phyloP scores from a whole-genome alignment of 2,888 invertebrate species.

The Cyrtodaria siliqua region DNA sequence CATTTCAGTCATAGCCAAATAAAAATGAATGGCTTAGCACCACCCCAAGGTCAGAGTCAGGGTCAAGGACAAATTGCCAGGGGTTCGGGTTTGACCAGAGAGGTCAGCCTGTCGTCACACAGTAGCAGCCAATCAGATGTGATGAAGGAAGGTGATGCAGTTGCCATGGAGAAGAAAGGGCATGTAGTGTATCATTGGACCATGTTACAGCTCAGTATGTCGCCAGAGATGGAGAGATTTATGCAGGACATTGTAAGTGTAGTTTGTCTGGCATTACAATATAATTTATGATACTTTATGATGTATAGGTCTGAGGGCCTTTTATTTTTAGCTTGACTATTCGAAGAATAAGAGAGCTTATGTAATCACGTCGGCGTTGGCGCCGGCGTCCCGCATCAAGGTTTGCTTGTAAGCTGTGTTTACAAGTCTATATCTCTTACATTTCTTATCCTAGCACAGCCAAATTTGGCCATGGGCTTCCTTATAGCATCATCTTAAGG shows the following conservation, averaged over 20 bases:
- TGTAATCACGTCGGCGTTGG: too few species aligned
- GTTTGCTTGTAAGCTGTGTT: too few species aligned
- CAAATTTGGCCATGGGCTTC: too few species aligned
- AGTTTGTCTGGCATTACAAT: not conserved
- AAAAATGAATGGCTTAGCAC: constrained; percentile 27
- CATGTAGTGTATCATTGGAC: constrained; percentile 81
- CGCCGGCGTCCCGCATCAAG: too few species aligned
- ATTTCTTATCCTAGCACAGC: too few species aligned
- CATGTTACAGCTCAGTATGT: constrained; percentile 77
- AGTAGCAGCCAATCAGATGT: constrained; percentile 70
- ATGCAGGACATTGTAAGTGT: constrained; percentile 80
- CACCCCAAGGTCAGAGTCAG: constrained; percentile 23
- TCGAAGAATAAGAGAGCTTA: too few species aligned
- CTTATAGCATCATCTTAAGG: too few species aligned
- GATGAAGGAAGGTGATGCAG: constrained; percentile 44
- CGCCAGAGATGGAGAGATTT: constrained; percentile 76
- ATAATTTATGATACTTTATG: too few species aligned
- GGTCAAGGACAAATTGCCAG: not conserved
- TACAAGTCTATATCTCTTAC: too few species aligned
- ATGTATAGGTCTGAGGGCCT: too few species aligned
- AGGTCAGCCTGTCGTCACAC: constrained; percentile 66
- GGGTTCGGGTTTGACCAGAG: constrained; percentile 24
- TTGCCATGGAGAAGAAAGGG: constrained; percentile 60
- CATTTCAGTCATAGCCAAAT: too few species aligned
- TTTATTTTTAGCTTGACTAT: too few species aligned